Evolutionary conservation across 2,113 vertebrate genomes (phyloP).

Genomic region (Indicator indicator): DNA sequence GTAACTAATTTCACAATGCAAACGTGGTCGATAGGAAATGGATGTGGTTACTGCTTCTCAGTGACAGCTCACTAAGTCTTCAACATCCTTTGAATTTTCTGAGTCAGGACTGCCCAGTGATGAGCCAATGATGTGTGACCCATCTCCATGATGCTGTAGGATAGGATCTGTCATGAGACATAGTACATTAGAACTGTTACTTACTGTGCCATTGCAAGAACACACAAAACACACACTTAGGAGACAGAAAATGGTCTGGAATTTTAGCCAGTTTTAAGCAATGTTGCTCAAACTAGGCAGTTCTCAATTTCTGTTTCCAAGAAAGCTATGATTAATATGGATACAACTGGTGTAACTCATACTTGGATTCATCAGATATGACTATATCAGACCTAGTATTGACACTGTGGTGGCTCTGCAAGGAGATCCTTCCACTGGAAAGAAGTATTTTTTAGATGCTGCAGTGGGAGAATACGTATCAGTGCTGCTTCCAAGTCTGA

Average conservation of each 20-base stretch:
- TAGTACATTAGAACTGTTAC: not conserved
- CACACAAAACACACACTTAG: not conserved
- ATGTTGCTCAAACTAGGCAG: not conserved
- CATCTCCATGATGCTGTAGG: slow-evolving; percentile 88
- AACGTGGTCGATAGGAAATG: slow-evolving; percentile 24
- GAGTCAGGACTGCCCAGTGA: slow-evolving; percentile 79
- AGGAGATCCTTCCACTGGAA: not conserved
- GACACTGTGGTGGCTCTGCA: not conserved
- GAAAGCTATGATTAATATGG: not conserved
- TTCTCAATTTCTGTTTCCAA: not conserved
- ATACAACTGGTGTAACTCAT: rapidly evolving
- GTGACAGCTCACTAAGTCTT: slow-evolving; percentile 80
- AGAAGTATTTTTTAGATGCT: not conserved
- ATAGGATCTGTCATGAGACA: slow-evolving; percentile 87
- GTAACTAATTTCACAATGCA: slow-evolving; percentile 47
- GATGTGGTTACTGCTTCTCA: slow-evolving; percentile 37
- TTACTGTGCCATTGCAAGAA: not conserved
- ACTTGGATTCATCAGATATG: not conserved
- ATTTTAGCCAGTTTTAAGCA: not conserved
- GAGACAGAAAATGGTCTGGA: not conserved
- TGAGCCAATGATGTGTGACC: slow-evolving; percentile 82
- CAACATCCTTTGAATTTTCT: slow-evolving; percentile 79
- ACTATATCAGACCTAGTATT: not conserved
- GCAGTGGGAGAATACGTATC: not conserved
- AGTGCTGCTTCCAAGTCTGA: not conserved